Evolutionary conservation across 2,888 invertebrate genomes (phyloP), one percentile per base, ranked within the genome.

Genomic region (Isotomurus palustris): DNA sequence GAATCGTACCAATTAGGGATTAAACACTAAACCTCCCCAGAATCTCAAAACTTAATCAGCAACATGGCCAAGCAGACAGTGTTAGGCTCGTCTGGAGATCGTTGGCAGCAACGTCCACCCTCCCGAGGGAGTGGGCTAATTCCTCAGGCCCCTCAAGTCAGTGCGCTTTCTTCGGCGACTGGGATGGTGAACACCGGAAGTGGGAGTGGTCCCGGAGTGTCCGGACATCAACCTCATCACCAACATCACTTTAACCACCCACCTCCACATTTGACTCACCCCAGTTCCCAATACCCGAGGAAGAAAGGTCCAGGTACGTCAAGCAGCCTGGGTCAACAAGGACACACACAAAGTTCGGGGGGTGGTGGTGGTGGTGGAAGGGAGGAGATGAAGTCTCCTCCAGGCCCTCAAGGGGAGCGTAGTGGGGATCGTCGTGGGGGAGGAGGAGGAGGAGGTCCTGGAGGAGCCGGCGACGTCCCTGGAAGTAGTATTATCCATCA

Each of bases 331-430:
- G 17, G 19, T 17, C 52, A 52, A 43, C 62, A n/a, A 57, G 53
- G 41, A 57, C 59, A n/a, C 59, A 58, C 5, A 53, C 62, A 2
- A 32, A 52, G 17, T 29, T 47, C 55, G 35, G 49, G 48, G 36
- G 50, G 58, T 14, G 47, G 55, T 36, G 56, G 54, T 47, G 51
- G 50, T 57, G 56, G 57, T 55, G 59, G 62, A 36, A 43, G 45
- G 28, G 58, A 59, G 47, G 59, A 54, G 8, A 48, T 57, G 19
- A 59, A 56, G 62, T 62, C 62, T 45, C 62, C 62, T 22, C 59
- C 59, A 3, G 62, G 64, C 44, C 62, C 62, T 22, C 59, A 57
- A 3, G 62, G 64, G 48, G 38, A 53, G 24, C 25, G 43, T 53
- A 61, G 60, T 52, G 53, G 43, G 54, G 50, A 52, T 14, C 47